Evolutionary conservation across 2,113 vertebrate genomes (phyloP), one percentile per base, ranked within the genome.

Genomic region (Pantherophis guttatus): DNA sequence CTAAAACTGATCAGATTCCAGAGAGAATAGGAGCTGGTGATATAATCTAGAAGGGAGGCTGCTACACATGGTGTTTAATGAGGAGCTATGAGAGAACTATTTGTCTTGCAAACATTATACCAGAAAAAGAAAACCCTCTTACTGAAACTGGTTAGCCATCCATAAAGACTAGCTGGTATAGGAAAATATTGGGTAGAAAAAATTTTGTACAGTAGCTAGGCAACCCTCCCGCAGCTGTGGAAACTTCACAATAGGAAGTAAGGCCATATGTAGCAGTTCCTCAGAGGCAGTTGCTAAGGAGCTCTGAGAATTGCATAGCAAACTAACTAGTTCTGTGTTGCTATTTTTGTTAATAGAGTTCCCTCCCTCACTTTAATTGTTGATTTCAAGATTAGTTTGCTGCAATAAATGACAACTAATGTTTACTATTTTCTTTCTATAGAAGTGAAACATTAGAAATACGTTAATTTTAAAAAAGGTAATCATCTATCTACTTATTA

Each of bases 311-410:
- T 86, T 94, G 13, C 58, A 48, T 87, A 52, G 8, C 89, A 93
- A 90, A 33, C 29, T n/a, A 54, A 87, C 75, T 93, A 62, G 75
- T 54, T 90, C 5, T 53, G 81, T 59, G n/a, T 65, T 86, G 57
- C 86, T 90, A 90, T 90, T 93, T 92, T 90, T 90, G 88, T 86
- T 90, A 90, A 65, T 65, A 90, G 92, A 87, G 52, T 59, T 33
- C 23, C 57, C 11, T 15, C 48, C 86, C 57, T 50, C 23, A 24
- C 13, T 17, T 8, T 65, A 62, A 54, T n/a, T 90, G 11, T 86
- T 86, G 75, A 90, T 90, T 53, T 86, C 75, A 90, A 86, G 55
- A 86, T 88, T 33, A 39, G 29, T 54, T 90, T 87, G 52, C 44
- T 93, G 88, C 57, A 65, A 86, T 44, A 90, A 65, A n/a, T 81